Base-by-base conservation (phyloP, 2,113 vertebrate genomes). In the Bujurquina vittata region DNA sequence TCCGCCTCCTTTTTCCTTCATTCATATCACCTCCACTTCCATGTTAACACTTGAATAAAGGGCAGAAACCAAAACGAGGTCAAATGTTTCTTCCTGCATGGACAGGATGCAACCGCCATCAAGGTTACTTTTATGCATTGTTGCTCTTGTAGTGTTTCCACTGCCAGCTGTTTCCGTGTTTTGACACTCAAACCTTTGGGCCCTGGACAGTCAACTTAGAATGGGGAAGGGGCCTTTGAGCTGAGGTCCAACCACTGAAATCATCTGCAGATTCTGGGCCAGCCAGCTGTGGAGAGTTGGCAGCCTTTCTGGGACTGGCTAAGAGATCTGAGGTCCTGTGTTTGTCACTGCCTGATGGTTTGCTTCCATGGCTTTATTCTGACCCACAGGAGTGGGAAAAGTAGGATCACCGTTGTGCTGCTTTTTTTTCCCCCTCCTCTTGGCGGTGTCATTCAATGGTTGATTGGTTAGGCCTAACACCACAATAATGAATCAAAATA, bases 91-190 rank as follows among this genome's bases (percentile, higher is more conserved):
- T 90, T 93, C 87, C 93, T 90, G 84, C 83, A 35, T 1, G 83
- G 77, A 87, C 92, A 93, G 91, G 92, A 93, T 81, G 88, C 76
- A 33, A 52, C 82, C 67, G 15, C 81, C 77, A 77, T 79, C 87
- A 88, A 83, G 92, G 93, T 84, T 77, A 88, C 79, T 80, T 89
- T 84, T 91, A 74, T 91, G 77, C 61, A 86, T 86, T 86, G 84
- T 84, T 61, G 35, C 73, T 79, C 62, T 87, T 52, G 76, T 84
- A 58, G 83, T 84, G 87, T 81, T 94, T 93, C 92, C 84, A 74
- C 85, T 83, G 86, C 85, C 93, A 93, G 93, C 93, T 95, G 93
- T 91, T 94, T 94, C 93, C 92, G 54, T 89, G 90, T 92, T 94
- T 92, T 88, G 87, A 89, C 86, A 87, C 89, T 73, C 61, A 74